Conservation (phyloP, 2,113 vertebrate genomes). For the Porphyrio hochstetteri region DNA sequence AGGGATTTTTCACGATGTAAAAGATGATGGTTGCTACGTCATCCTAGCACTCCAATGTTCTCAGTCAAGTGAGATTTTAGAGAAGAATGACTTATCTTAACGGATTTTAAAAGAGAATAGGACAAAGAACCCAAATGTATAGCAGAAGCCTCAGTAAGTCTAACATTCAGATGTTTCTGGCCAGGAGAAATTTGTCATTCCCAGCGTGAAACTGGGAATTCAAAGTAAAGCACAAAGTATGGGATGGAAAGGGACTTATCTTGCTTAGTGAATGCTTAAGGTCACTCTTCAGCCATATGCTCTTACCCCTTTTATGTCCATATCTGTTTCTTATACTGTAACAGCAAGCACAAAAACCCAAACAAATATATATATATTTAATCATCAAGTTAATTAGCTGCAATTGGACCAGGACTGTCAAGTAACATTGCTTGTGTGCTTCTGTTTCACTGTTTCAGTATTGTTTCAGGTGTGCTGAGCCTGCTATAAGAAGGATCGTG, state of each 20-base stretch:
- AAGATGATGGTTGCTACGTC: neutral
- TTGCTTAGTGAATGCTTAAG: neutral
- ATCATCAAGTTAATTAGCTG: neutral
- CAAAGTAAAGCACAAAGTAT: neutral
- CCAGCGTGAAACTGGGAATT: neutral
- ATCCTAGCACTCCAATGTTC: neutral
- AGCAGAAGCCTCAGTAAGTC: neutral
- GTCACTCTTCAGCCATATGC: neutral
- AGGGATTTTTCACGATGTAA: neutral
- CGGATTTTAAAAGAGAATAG: neutral
- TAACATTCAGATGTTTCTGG: neutral
- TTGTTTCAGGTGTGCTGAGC: neutral
- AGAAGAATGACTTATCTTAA: neutral
- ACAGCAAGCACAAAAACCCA: neutral
- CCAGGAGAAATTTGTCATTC: neutral
- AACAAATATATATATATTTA: no score
- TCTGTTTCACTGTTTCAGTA: neutral
- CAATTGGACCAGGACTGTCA: neutral
- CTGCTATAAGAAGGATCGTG: neutral
- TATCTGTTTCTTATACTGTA: neutral
- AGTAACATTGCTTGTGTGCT: neutral
- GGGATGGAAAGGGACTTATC: neutral
- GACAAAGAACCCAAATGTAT: neutral
- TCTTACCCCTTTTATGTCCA: neutral
- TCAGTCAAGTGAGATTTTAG: neutral